Evolutionary conservation across 2,888 invertebrate species (phyloP).

Genomic region (Epinotia brunnichana): DNA sequence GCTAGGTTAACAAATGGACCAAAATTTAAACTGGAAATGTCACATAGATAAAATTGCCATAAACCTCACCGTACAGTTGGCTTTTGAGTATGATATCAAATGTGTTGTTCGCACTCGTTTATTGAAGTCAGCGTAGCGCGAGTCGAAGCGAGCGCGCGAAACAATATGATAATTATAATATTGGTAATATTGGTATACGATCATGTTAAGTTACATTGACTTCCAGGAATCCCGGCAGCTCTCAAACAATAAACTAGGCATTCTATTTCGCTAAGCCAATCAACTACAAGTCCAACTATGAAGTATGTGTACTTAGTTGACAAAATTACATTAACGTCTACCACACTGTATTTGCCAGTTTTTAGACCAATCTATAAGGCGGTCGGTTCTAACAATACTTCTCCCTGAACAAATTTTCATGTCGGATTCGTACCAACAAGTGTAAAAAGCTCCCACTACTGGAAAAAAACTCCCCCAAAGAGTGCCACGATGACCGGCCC

Average conservation of each 20-base stretch:
- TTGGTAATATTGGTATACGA: not conserved
- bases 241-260: not conserved
- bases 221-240: not conserved
- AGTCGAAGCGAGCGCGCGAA: too few relatives aligned
- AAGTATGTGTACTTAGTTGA: conserved; percentile 14
- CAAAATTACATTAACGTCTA: conserved; percentile 22
- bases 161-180: not conserved
- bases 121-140: too few relatives aligned
- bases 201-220: not conserved
- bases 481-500: too few relatives aligned
- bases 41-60: too few relatives aligned
- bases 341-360: not conserved
- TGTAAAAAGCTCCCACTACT: not conserved
- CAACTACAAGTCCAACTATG: not conserved
- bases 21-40: too few relatives aligned
- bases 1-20: too few relatives aligned
- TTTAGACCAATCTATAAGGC: not conserved
- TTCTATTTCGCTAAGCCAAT: not conserved
- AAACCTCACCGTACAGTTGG: too few relatives aligned
- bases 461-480: too few relatives aligned
- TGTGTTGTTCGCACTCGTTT: too few relatives aligned
- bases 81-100: too few relatives aligned
- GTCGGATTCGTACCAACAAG: not conserved
- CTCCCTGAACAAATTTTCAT: not conserved
- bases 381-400: not conserved